A percentile compares a stretch with the other conserved stretches of the same genome.
Conservation (phyloP, 2,797 vertebrate genomes). For the Anas capensis region DNA sequence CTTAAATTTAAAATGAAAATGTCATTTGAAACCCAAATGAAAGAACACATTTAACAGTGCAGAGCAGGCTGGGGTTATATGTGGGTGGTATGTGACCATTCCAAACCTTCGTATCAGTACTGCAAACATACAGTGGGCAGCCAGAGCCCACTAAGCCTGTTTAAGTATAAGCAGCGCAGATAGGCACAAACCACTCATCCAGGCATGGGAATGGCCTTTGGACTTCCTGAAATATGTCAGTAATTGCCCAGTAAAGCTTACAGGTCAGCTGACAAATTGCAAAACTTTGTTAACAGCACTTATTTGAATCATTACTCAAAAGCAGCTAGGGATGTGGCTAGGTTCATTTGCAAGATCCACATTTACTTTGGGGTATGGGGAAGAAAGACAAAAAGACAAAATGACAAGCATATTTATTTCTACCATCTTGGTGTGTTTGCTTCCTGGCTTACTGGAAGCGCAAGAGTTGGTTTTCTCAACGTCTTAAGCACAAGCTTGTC, state of each 20-base stretch:
- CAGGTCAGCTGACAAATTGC: neutral
- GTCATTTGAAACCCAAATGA: slow-evolving; percentile 39
- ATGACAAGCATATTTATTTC: neutral
- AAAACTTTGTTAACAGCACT: neutral
- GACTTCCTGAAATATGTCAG: neutral
- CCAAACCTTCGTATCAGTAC: neutral
- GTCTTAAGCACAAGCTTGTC: neutral
- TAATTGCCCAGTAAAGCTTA: neutral
- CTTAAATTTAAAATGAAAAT: slow-evolving; percentile 52
- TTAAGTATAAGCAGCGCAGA: neutral
- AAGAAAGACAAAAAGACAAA: neutral
- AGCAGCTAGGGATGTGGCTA: accelerated
- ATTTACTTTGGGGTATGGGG: neutral
- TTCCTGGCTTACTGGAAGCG: neutral
- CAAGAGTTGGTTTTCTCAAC: neutral
- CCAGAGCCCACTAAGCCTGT: neutral
- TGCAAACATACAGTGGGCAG: neutral
- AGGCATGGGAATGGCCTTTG: neutral
- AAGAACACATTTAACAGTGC: neutral
- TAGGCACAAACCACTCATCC: neutral
- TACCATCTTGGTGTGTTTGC: neutral
- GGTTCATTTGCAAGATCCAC: neutral
- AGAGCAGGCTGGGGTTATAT: neutral
- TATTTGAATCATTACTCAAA: neutral
- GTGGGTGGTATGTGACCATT: neutral